Evolutionary conservation across 2,888 invertebrate genomes (phyloP).

Genomic region (Philereme vetulata): DNA sequence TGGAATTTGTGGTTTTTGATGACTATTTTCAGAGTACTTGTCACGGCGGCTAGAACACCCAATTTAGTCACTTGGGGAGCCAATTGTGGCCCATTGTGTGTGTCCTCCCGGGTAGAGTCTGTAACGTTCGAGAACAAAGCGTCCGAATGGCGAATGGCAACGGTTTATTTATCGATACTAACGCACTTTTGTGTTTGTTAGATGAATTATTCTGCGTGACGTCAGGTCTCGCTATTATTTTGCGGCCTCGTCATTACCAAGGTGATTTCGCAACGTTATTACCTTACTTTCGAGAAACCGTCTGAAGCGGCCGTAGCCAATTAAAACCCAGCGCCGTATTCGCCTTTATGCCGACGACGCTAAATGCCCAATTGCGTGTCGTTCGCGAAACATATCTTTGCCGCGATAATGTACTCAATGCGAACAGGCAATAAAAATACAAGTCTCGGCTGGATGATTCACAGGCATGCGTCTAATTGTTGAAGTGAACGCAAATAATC

Average conservation of each 20-base stretch:
- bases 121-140: conserved; percentile 44
- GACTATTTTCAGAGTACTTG: conserved; percentile 48
- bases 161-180: conserved; percentile 41
- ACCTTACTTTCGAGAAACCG: conserved; percentile 54
- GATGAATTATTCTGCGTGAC: conserved; percentile 52
- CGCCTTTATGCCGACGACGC: conserved; percentile 40
- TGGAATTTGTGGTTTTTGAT: conserved; percentile 43
- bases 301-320: conserved; percentile 45
- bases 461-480: conserved; percentile 78
- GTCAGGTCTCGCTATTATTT: conserved; percentile 51
- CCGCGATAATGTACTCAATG: conserved; percentile 58
- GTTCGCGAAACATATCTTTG: conserved; percentile 58
- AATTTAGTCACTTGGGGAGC: conserved; percentile 23
- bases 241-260: conserved; percentile 56
- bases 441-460: conserved; percentile 76
- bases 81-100: conserved; percentile 30
- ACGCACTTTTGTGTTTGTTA: conserved; percentile 46
- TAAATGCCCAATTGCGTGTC: conserved; percentile 54
- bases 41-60: conserved; percentile 32
- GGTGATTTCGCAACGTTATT: conserved; percentile 61
- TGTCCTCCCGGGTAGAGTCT: conserved; percentile 25
- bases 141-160: conserved; percentile 30
- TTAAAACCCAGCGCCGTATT: conserved; percentile 43
- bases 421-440: conserved; percentile 75
- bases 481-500: conserved; percentile 66